Evolutionary conservation across 64 coral and sea anemone genomes (phyloP).

Genomic region (Montipora foliosa): DNA sequence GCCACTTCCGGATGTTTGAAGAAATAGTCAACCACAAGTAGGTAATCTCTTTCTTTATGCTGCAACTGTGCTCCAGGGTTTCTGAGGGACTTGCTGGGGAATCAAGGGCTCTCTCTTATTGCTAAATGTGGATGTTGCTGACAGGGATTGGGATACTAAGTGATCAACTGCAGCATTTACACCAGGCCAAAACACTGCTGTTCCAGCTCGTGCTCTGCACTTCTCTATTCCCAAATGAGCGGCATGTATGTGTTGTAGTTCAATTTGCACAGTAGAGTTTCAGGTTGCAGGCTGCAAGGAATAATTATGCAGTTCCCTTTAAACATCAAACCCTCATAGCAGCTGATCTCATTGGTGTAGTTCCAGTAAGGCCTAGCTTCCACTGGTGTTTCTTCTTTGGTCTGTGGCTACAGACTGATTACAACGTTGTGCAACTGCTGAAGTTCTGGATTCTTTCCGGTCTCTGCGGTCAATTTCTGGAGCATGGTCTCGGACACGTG

Average conservation of each 20-base stretch:
- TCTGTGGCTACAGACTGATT: conserved; percentile 17
- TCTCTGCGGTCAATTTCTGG: too few species aligned
- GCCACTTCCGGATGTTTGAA: conserved; percentile 24
- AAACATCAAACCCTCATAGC: conserved; percentile 31
- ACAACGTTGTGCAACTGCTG: conserved; percentile 36
- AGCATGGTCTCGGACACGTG: too few species aligned
- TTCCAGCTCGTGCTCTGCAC: conserved; percentile 15
- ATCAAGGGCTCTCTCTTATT: conserved; percentile 11
- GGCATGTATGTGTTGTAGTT: not conserved
- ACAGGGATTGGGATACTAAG: not conserved
- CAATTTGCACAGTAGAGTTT: not conserved
- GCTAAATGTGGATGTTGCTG: conserved; percentile 2
- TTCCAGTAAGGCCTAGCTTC: conserved; percentile 37
- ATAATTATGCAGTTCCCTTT: conserved; percentile 48
- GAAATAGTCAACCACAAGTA: conserved; percentile 43
- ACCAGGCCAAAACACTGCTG: conserved; percentile 25
- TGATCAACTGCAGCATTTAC: too few species aligned
- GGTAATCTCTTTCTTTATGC: conserved; percentile 22
- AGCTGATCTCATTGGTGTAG: conserved; percentile 27
- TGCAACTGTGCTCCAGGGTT: not conserved
- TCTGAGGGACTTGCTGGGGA: conserved; percentile 3
- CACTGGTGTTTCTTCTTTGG: conserved; percentile 32
- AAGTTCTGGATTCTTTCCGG: not conserved
- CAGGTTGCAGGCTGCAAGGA: conserved; percentile 7
- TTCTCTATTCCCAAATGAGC: conserved; percentile 15